Evolutionary conservation across 2,113 vertebrate species (phyloP), one percentile per base, ranked within the genome.

Genomic region (Dromas ardeola): DNA sequence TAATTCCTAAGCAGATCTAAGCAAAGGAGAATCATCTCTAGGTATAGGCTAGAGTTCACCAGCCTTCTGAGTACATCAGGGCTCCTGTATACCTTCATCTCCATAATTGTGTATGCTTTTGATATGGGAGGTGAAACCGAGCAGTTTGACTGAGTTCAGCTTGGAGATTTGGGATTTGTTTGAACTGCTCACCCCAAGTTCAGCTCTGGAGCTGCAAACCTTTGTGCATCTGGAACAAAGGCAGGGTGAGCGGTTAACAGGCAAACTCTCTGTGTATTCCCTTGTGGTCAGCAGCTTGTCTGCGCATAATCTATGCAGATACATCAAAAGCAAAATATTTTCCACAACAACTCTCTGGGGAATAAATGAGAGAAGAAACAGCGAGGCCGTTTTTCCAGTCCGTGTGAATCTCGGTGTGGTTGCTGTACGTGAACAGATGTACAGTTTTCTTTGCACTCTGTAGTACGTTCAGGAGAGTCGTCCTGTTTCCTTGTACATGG

Each of bases 291-390:
- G 87, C 85, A 66, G 79, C 78, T 86, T 45, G 34, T 82, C 71
- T 69, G 61, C 4, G 1, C 72, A 13, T 66, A 62, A 92, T 86
- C 85, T 45, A 30, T 58, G 88, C 85, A 82, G 36, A n/a, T 32
- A 69, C 40, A 88, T 93, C 74, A 95, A 93, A 93, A 90, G 78
- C 17, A 63, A 78, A 87, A 38, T 81, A 63, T 79, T 91, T 95
- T 80, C 25, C 79, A 88, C 43, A 36, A 11, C 5, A 19, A 0
- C 9, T 83, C 85, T 42, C 62, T 62, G 53, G 85, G 86, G 81
- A 83, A 40, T 43, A 56, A 76, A 50, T 5, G 27, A 77, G 59
- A 85, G 85, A 61, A 71, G 50, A 26, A 88, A 58, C 17, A 77
- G 58, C 16, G 34, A 42, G 78, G 62, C 53, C 6, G 5, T 32